phyloP scores from a whole-genome alignment of 1,140 invertebrate genomes.

The Mactra quadrangularis region DNA sequence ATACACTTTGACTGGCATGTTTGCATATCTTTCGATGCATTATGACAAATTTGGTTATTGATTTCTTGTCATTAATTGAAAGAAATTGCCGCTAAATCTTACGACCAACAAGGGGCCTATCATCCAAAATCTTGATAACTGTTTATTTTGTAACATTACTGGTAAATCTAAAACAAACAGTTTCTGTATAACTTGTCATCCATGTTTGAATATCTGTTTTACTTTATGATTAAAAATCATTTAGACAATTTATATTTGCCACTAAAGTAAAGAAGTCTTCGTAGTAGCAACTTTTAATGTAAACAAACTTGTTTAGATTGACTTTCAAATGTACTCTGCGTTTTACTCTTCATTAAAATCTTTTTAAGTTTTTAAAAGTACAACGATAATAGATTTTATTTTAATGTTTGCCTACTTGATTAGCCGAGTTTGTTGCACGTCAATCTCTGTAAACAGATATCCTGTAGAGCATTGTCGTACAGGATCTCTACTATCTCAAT shows the following conservation, averaged over 20 bases:
- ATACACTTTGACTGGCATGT: constrained; percentile 16
- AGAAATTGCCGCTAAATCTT: constrained; percentile 41
- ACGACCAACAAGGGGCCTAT: constrained; percentile 33
- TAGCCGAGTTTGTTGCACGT: too few relatives aligned
- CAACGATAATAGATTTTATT: too few relatives aligned
- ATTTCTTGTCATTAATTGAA: constrained; percentile 52
- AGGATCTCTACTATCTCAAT: too few relatives aligned
- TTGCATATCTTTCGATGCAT: not conserved
- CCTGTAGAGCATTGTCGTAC: too few relatives aligned
- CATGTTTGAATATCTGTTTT: constrained; percentile 11
- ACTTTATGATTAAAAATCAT: constrained; percentile 22
- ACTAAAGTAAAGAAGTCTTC: too few relatives aligned
- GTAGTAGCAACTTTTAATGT: too few relatives aligned
- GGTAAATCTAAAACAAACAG: not conserved
- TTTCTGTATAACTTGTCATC: not conserved
- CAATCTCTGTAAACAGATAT: too few relatives aligned
- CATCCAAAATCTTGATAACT: constrained; percentile 3
- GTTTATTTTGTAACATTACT: constrained; percentile 56
- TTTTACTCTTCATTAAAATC: too few relatives aligned
- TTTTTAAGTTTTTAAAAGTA: too few relatives aligned
- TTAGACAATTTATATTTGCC: not conserved
- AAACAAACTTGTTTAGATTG: too few relatives aligned
- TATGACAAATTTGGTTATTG: constrained; percentile 27
- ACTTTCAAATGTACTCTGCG: too few relatives aligned
- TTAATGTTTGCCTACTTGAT: too few relatives aligned